These are phyloP conservation scores for Belgica antarctica DNA, from an alignment of 2,888 invertebrate genomes.

Conservation along the genomic window DNA sequence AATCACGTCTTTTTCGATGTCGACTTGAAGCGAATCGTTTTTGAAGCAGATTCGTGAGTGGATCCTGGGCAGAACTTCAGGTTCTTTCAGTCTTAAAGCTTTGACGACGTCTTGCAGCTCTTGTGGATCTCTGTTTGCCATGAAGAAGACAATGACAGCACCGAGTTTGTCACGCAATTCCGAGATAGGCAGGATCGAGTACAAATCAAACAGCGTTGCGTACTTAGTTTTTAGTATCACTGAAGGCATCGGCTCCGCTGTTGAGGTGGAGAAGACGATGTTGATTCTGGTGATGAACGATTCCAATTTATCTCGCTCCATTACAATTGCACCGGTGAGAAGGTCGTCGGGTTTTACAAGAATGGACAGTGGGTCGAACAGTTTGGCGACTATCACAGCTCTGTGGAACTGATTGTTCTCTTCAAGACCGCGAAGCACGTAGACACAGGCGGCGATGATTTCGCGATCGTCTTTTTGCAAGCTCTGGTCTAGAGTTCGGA, in stretches of 20 bases:
- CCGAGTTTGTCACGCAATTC: conserved; percentile 46
- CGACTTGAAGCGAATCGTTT: conserved; percentile 44
- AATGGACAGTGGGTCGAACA: conserved; percentile 47
- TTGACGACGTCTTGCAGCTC: conserved; percentile 47
- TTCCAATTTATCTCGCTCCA: conserved; percentile 50
- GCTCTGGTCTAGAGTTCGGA: background rate
- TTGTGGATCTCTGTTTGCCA: conserved; percentile 49
- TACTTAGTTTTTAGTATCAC: conserved; percentile 48
- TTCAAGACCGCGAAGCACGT: conserved; percentile 41
- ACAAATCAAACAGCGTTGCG: conserved; percentile 50
- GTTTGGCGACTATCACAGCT: conserved; percentile 34
- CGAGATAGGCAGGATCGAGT: conserved; percentile 47
- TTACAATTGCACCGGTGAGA: conserved; percentile 50
- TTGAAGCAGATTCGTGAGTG: conserved; percentile 45
- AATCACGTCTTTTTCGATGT: background rate
- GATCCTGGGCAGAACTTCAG: conserved; percentile 47
- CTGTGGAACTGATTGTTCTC: conserved; percentile 1
- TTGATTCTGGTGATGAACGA: conserved; percentile 48
- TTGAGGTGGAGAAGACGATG: conserved; percentile 51
- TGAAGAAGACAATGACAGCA: conserved; percentile 48
- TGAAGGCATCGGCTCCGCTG: conserved; percentile 51
- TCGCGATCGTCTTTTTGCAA: background rate
- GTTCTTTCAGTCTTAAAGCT: conserved; percentile 9
- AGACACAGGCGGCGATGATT: background rate
- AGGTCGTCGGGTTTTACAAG: conserved; percentile 49